Evolutionary conservation across 1,140 invertebrate genomes (phyloP).

Genomic region (Lordiphosa clarofinis): DNA sequence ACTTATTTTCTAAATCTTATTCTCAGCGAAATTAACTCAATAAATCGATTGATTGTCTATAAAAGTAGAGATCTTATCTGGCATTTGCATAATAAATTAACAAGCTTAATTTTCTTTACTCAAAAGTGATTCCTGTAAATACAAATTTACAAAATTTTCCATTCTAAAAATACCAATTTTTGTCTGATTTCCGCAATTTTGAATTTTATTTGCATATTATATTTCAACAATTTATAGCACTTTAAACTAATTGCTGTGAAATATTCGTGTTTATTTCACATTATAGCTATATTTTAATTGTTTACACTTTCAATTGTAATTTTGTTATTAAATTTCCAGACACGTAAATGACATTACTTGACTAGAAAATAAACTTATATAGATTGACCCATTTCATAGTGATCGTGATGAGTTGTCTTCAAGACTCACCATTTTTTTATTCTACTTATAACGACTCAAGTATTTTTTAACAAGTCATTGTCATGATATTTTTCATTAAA

Average conservation of each 20-base stretch:
- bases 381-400: constrained; percentile 32
- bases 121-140: too few species aligned
- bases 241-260: constrained; percentile 20
- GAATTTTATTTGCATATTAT: constrained; percentile 17
- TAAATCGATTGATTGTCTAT: too few species aligned
- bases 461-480: constrained; percentile 16
- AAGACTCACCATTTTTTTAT: too few species aligned
- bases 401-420: constrained; percentile 5
- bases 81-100: too few species aligned
- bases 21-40: too few species aligned
- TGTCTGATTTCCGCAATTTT: background rate
- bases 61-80: too few species aligned
- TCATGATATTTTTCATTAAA: constrained; percentile 16
- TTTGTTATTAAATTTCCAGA: constrained; percentile 18
- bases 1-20: too few species aligned
- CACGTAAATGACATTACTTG: constrained; percentile 21
- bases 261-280: constrained; percentile 5
- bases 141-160: too few species aligned
- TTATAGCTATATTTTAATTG: too few species aligned
- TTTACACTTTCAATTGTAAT: background rate
- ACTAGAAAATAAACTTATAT: constrained; percentile 16
- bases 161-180: too few species aligned
- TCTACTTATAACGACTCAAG: background rate
- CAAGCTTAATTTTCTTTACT: too few species aligned
- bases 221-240: constrained; percentile 11